These are phyloP conservation scores for Drosophila repletoides DNA, from an alignment of 1,140 invertebrate species.

Conservation along the genomic window DNA sequence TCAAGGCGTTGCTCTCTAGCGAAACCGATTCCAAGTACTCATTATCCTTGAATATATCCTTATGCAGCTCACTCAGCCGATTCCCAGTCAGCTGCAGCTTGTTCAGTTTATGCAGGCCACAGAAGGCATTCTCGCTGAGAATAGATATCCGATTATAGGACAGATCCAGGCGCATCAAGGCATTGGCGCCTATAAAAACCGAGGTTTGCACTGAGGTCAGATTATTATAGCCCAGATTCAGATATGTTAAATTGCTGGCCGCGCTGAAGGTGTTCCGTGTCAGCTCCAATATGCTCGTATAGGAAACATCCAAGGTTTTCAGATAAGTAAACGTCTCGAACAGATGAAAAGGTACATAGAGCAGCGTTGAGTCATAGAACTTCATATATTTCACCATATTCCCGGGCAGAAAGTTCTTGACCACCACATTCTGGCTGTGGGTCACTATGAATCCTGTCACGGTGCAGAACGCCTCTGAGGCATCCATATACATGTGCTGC, in stretches of 20 bases:
- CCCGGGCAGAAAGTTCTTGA: constrained; percentile 55
- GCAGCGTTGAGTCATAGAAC: constrained; percentile 74
- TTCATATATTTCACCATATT: constrained; percentile 81
- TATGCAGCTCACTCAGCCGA: constrained; percentile 52
- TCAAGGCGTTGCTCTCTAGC: constrained; percentile 64
- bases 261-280: constrained; percentile 71
- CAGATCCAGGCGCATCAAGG: constrained; percentile 67
- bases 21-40: constrained; percentile 63
- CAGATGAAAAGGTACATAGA: constrained; percentile 74
- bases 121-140: constrained; percentile 70
- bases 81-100: constrained; percentile 66
- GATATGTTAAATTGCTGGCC: constrained; percentile 60
- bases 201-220: constrained; percentile 68
- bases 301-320: constrained; percentile 72
- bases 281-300: constrained; percentile 68
- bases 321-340: constrained; percentile 70
- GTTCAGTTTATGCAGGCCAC: constrained; percentile 59
- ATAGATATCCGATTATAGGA: constrained; percentile 62
- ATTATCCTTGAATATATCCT: constrained; percentile 72
- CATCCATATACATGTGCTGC: constrained; percentile 51
- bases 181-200: constrained; percentile 71
- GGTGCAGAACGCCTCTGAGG: constrained; percentile 72
- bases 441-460: constrained; percentile 72
- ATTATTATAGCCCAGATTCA: constrained; percentile 76
- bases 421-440: constrained; percentile 72